These are phyloP conservation scores for Leucoptera coffeella DNA, from an alignment of 2,888 invertebrate genomes.

Conservation along the genomic window DNA sequence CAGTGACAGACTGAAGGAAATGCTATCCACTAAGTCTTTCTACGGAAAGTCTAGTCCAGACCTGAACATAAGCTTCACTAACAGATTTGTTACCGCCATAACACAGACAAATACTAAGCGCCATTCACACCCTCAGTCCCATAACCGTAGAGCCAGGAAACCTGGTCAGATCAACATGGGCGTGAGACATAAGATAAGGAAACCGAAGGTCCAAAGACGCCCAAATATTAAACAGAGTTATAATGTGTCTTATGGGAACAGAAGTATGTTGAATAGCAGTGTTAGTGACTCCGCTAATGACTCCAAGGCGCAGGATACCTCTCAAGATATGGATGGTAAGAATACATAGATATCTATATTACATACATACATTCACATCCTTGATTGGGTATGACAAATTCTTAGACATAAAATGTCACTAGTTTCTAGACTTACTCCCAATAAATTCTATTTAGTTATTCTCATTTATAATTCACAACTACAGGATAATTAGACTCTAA, in stretches of 20 bases:
- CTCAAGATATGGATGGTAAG: conserved; percentile 31
- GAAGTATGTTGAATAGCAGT: conserved; percentile 9
- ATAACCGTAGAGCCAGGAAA: conserved; percentile 19
- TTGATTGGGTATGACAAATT: too few species aligned
- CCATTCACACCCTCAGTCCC: conserved; percentile 16
- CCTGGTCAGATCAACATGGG: conserved; percentile 62
- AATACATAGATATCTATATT: conserved; percentile 3
- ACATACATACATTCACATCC: background rate
- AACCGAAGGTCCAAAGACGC: conserved; percentile 46
- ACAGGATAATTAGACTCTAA: too few species aligned
- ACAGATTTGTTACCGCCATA: conserved; percentile 25
- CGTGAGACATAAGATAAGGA: conserved; percentile 57
- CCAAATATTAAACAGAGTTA: too few species aligned
- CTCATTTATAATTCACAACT: too few species aligned
- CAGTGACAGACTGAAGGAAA: conserved; percentile 34
- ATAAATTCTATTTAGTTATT: too few species aligned
- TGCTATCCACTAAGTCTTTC: conserved; percentile 48
- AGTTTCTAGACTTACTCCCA: too few species aligned
- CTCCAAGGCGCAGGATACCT: too few species aligned
- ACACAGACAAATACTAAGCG: conserved; percentile 16
- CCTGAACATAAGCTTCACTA: conserved; percentile 19
- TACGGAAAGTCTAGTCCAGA: conserved; percentile 46
- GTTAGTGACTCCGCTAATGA: too few species aligned
- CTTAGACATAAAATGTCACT: too few species aligned
- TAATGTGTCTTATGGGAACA: conserved; percentile 5